Conservation (phyloP, 2,888 invertebrate genomes). For the Thyatira batis region DNA sequence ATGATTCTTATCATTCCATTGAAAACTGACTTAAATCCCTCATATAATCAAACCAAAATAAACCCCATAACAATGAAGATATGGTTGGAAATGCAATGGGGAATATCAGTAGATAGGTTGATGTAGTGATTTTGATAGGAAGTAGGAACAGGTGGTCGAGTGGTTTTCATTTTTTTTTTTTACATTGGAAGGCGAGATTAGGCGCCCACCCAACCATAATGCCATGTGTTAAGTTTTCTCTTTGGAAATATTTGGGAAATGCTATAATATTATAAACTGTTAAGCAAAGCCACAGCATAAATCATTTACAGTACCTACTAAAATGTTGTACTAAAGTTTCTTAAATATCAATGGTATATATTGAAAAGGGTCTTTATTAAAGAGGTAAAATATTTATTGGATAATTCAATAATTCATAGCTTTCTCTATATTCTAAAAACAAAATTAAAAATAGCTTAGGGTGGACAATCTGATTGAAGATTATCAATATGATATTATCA, state of each 20-base stretch:
- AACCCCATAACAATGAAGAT: neutral
- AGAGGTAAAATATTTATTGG: too few species aligned
- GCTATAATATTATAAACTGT: too few species aligned
- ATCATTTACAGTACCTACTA: too few species aligned
- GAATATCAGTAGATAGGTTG: neutral
- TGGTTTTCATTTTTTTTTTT: slow-evolving; percentile 52
- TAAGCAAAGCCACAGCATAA: too few species aligned
- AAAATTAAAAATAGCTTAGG: too few species aligned
- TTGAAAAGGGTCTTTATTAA: too few species aligned
- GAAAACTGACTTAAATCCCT: slow-evolving; percentile 25
- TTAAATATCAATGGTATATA: too few species aligned
- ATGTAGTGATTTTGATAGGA: slow-evolving; percentile 3
- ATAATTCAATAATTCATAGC: too few species aligned
- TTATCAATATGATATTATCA: too few species aligned
- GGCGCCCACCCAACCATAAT: slow-evolving; percentile 22
- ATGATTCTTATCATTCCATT: slow-evolving; percentile 27
- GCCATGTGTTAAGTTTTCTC: slow-evolving; percentile 20
- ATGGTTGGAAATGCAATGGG: slow-evolving; percentile 14
- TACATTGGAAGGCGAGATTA: slow-evolving; percentile 38
- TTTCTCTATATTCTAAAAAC: too few species aligned
- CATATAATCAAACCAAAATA: slow-evolving; percentile 5
- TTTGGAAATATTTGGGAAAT: slow-evolving; percentile 6
- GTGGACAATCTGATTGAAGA: too few species aligned
- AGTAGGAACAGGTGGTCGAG: slow-evolving; percentile 49
- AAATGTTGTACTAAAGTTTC: too few species aligned